phyloP scores from a whole-genome alignment of 23 tunicate genomes.

The Corella eumyota region DNA sequence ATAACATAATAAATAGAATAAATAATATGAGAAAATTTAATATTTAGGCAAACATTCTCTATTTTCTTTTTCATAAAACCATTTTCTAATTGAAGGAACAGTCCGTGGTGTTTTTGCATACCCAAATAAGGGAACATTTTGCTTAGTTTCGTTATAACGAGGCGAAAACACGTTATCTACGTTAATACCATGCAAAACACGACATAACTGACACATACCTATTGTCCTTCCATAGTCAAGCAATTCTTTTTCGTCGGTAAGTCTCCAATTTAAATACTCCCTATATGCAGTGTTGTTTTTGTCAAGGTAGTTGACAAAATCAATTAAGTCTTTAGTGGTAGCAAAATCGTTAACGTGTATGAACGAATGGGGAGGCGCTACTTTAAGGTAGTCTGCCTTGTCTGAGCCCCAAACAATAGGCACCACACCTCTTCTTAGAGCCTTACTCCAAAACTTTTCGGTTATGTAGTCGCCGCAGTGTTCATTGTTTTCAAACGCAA shows the following conservation, averaged over 20 bases:
- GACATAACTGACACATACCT: slow-evolving; percentile 23
- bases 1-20: too few species aligned
- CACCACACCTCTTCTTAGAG: slow-evolving; percentile 2
- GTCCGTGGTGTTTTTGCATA: background rate
- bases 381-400: slow-evolving; percentile 2
- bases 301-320: slow-evolving; percentile 4
- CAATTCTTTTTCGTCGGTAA: slow-evolving; percentile 17
- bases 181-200: slow-evolving; percentile 5
- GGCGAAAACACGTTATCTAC: slow-evolving; percentile 13
- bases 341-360: slow-evolving; percentile 8
- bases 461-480: slow-evolving; percentile 21
- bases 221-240: slow-evolving; percentile 9
- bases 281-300: slow-evolving; percentile 7
- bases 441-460: slow-evolving; percentile 8
- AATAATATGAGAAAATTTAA: too few species aligned
- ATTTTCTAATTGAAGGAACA: slow-evolving; percentile 4
- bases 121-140: slow-evolving; percentile 1
- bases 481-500: slow-evolving; percentile 10
- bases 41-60: too few species aligned
- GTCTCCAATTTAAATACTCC: slow-evolving; percentile 22
- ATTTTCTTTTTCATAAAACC: slow-evolving; percentile 8
- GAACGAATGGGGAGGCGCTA: slow-evolving; percentile 17
- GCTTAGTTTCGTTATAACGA: background rate
- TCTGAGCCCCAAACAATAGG: slow-evolving; percentile 11
- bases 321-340: background rate